Percentiles rank a stretch among this genome's conserved stretches.
These are phyloP conservation scores for Philopotamus ludificatus DNA, from an alignment of 1,140 invertebrate genomes.

Conservation along the genomic window DNA sequence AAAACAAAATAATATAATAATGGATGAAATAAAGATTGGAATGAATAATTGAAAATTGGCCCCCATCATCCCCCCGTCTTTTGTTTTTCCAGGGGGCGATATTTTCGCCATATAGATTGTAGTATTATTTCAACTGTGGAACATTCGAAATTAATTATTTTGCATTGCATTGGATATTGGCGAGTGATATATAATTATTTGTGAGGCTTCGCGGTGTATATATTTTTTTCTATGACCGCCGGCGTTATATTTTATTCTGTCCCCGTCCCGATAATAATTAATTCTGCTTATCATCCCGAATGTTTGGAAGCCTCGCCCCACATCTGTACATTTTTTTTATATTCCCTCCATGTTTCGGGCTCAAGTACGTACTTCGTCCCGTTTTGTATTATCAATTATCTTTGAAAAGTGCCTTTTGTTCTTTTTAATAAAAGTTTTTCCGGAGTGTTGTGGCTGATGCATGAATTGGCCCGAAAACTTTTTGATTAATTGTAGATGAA, in stretches of 20 bases:
- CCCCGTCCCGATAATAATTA: not conserved
- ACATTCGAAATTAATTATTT: too few species aligned
- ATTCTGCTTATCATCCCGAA: not conserved
- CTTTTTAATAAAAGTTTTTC: constrained; percentile 42
- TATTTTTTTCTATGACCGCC: too few species aligned
- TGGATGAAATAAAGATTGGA: constrained; percentile 42
- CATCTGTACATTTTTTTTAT: constrained; percentile 32
- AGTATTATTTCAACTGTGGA: too few species aligned
- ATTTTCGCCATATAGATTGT: too few species aligned
- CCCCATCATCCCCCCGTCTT: constrained; percentile 24
- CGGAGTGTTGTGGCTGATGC: constrained; percentile 33
- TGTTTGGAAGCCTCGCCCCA: constrained; percentile 12
- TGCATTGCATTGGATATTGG: too few species aligned
- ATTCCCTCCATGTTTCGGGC: constrained; percentile 27
- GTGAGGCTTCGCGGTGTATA: too few species aligned
- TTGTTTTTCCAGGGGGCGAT: constrained; percentile 29
- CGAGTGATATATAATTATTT: too few species aligned
- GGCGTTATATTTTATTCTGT: too few species aligned
- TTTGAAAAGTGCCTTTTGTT: constrained; percentile 40
- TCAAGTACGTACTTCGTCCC: constrained; percentile 28
- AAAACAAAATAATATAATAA: constrained; percentile 41
- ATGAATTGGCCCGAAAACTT: constrained; percentile 29
- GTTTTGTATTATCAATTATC: constrained; percentile 42
- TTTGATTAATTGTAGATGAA: constrained; percentile 33
- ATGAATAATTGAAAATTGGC: constrained; percentile 42